phyloP scores from a whole-genome alignment of 2,888 invertebrate species.

The Isoperla grammatica region DNA sequence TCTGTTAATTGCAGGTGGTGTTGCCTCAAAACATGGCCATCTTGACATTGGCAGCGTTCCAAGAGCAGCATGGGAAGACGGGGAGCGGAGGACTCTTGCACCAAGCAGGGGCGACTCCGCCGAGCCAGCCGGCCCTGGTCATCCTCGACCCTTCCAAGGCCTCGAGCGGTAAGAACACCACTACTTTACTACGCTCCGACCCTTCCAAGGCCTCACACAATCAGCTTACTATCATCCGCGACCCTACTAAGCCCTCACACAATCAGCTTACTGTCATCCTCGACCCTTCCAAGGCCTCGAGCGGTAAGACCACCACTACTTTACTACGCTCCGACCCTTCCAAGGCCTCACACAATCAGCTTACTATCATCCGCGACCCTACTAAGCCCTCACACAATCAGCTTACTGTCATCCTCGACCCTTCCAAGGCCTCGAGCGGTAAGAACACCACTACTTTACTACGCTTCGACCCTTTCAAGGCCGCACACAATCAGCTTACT shows the following conservation, averaged over 20 bases:
- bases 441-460: too few species aligned
- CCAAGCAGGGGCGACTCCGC: conserved; percentile 20
- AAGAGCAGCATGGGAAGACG: conserved; percentile 34
- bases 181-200: too few species aligned
- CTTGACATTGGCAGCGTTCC: conserved; percentile 40
- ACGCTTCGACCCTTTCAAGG: too few species aligned
- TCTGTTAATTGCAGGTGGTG: conserved; percentile 41
- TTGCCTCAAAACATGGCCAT: conserved; percentile 46
- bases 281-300: conserved; percentile 21
- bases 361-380: too few species aligned
- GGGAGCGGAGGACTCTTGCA: conserved; percentile 7
- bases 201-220: too few species aligned
- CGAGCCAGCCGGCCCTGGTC: conserved; percentile 19
- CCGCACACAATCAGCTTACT: too few species aligned
- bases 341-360: too few species aligned
- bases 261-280: conserved; percentile 21
- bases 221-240: too few species aligned
- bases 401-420: conserved; percentile 23
- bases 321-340: too few species aligned
- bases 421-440: conserved; percentile 15
- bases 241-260: conserved; percentile 20
- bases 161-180: too few species aligned
- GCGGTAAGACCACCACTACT: too few species aligned
- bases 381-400: conserved; percentile 13
- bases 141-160: conserved; percentile 24